These are phyloP conservation scores for Ptilorrhoa leucosticta DNA, from an alignment of 2,113 vertebrate genomes.

Conservation along the genomic window DNA sequence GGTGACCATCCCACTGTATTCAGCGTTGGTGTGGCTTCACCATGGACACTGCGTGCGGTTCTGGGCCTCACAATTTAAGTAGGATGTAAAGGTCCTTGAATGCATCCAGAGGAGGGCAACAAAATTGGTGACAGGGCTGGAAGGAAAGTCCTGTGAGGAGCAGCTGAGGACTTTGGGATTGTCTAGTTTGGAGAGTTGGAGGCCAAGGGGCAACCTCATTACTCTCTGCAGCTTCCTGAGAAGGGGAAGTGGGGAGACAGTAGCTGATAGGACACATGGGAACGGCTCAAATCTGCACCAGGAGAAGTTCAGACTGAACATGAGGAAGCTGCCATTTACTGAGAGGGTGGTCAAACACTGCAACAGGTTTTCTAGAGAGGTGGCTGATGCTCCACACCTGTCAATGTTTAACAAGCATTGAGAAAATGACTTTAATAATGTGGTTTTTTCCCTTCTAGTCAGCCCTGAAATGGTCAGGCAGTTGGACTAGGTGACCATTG, in stretches of 20 bases:
- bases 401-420: neutral
- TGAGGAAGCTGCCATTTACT: neutral
- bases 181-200: neutral
- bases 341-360: neutral
- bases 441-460: neutral
- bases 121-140: neutral
- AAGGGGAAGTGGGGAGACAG: neutral
- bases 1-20: neutral
- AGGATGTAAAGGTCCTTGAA: neutral
- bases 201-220: accelerated
- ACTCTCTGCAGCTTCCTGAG: neutral
- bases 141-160: neutral
- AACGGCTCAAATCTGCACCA: accelerated
- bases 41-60: accelerated
- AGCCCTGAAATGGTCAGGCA: neutral
- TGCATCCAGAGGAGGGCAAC: neutral
- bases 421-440: neutral
- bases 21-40: accelerated
- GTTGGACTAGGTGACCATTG: neutral
- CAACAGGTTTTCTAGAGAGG: neutral
- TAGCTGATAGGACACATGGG: neutral
- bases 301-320: neutral
- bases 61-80: accelerated
- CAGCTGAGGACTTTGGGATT: neutral
- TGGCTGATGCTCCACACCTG: neutral